Percentiles rank a stretch among this genome's conserved stretches.
These are phyloP conservation scores for Xiphophorus maculatus DNA, from an alignment of 2,113 vertebrate species.

Conservation along the genomic window DNA sequence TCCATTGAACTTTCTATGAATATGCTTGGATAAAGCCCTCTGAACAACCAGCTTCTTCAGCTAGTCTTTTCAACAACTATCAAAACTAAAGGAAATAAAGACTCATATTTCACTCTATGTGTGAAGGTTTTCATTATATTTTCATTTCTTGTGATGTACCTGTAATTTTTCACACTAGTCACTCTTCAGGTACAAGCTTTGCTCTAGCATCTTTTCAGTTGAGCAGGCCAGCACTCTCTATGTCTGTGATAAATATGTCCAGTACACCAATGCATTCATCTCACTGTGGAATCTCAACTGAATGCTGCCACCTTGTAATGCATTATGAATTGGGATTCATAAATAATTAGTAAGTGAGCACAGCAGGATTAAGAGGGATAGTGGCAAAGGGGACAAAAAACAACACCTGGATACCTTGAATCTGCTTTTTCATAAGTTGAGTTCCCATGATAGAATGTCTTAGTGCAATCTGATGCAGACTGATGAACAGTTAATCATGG, in stretches of 20 bases:
- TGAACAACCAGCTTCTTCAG: no score
- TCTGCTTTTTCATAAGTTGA: no score
- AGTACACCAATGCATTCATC: constrained; percentile 57
- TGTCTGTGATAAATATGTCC: constrained; percentile 42
- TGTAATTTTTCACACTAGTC: neutral
- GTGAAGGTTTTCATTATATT: no score
- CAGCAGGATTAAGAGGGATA: constrained; percentile 26
- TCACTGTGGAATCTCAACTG: constrained; percentile 44
- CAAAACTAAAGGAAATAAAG: no score
- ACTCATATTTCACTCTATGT: no score
- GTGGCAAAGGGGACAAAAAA: constrained; percentile 2
- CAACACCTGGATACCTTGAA: neutral
- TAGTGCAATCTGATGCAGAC: constrained; percentile 4
- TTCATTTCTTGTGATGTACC: no score
- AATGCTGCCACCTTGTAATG: constrained; percentile 60
- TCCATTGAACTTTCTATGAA: no score
- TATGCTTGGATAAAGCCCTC: no score
- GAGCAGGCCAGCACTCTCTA: constrained; percentile 12
- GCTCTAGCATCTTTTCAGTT: neutral
- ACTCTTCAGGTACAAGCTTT: constrained; percentile 26
- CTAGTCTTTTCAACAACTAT: no score
- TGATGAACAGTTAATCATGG: constrained; percentile 51
- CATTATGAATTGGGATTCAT: constrained; percentile 70
- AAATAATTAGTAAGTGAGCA: constrained; percentile 69
- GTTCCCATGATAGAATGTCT: no score